phyloP scores from a whole-genome alignment of 2,113 vertebrate species.

The Noturus placidus region DNA sequence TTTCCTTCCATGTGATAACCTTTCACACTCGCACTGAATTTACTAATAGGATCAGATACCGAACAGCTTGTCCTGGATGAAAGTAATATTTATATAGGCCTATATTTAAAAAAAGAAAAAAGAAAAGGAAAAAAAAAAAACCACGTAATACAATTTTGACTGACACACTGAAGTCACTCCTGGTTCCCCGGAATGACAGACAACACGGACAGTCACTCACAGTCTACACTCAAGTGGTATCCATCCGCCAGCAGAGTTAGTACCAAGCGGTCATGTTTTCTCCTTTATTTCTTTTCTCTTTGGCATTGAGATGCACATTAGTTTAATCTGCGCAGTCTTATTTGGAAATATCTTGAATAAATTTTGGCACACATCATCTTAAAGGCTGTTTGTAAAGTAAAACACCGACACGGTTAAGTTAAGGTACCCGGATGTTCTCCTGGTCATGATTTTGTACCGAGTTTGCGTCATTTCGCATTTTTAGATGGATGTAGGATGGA shows the following conservation, averaged over 20 bases:
- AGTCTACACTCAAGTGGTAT: slow-evolving; percentile 64
- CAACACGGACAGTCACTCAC: slow-evolving; percentile 49
- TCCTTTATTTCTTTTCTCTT: slow-evolving; percentile 25
- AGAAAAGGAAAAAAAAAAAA: background rate
- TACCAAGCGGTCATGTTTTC: slow-evolving; percentile 65
- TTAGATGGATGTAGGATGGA: background rate
- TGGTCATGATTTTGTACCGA: slow-evolving; percentile 34
- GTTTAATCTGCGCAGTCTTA: slow-evolving; percentile 19
- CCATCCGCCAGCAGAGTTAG: slow-evolving; percentile 75
- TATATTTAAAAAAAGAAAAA: slow-evolving; percentile 4
- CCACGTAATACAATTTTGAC: background rate
- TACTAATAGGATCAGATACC: slow-evolving; percentile 45
- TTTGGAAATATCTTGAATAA: slow-evolving; percentile 31
- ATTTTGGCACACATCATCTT: slow-evolving; percentile 34
- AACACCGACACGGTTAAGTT: slow-evolving; percentile 6
- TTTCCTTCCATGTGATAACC: slow-evolving; percentile 66
- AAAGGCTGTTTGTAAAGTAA: background rate
- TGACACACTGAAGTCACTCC: background rate
- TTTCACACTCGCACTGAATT: slow-evolving; percentile 45
- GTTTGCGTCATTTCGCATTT: slow-evolving; percentile 2
- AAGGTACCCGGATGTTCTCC: slow-evolving; percentile 40
- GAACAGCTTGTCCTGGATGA: slow-evolving; percentile 57
- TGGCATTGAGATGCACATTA: slow-evolving; percentile 47
- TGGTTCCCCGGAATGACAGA: background rate
- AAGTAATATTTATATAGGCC: slow-evolving; percentile 49